Base-by-base conservation (phyloP, 2,113 vertebrate genomes). In the Microcebus tavaratra region DNA sequence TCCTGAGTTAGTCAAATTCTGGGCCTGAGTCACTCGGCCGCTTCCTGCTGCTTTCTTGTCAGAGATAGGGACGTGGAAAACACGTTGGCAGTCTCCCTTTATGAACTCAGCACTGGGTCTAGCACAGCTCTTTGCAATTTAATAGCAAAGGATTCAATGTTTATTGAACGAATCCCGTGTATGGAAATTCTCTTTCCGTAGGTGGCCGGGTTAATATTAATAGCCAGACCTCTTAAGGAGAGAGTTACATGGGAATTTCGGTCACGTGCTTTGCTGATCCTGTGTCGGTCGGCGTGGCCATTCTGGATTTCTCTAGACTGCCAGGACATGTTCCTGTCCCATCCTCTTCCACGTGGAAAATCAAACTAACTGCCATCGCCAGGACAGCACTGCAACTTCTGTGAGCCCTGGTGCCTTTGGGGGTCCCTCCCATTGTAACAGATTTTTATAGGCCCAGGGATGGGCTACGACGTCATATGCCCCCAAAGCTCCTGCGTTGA, bases 21-120 rank as follows among this genome's bases (percentile, higher is more conserved):
- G 93, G 94, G 92, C 92, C 59, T 95, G 61, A 96, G 94, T 96
- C 97, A 96, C 61, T 8, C 0, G 12, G 57, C 83, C 0, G 4
- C 83, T 92, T 91, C 90, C 97, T 42, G 42, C 84, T 10, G 20
- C n/a, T 20, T 27, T 15, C 85, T n/a, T 36, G 8, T 84, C 72
- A 34, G 73, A 53, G 23, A 1, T 1, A 7, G 5, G 70, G 92
- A 21, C 27, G 0, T 23, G 67, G 55, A 61, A 72, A 90, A 29
- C 59, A 50, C 88, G 18, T 8, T 0, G 15, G 75, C 7, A 0
- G 39, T n/a, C 70, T 91, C 68, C 75, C 39, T 20, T 36, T 27
- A 0, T 9, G 67, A 70, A 72, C 15, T 88, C n/a, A 78, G 10
- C 85, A 5, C 63, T 25, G 75, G 27, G 42, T 29, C 88, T 8